These are phyloP conservation scores for Tenthredo notha DNA, from an alignment of 2,888 invertebrate genomes.

Conservation along the genomic window DNA sequence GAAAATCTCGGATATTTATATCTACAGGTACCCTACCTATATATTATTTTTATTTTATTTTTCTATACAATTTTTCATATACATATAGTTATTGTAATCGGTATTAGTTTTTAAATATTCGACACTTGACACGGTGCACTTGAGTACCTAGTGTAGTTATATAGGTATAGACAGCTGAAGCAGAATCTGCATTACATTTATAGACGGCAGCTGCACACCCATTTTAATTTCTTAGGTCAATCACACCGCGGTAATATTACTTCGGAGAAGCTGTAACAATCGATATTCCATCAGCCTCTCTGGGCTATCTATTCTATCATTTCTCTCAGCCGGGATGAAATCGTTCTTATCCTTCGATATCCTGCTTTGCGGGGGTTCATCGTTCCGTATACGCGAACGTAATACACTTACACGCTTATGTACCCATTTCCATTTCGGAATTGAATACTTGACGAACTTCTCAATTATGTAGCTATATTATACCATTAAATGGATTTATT, in stretches of 20 bases:
- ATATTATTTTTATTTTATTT: neutral
- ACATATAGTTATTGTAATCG: neutral
- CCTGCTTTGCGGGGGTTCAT: conserved; percentile 36
- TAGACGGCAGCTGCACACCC: neutral
- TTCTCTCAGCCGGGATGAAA: conserved; percentile 41
- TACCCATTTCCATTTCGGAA: conserved; percentile 1
- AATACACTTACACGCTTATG: neutral
- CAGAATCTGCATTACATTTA: neutral
- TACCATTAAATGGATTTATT: neutral
- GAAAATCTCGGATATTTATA: neutral
- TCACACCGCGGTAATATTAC: conserved; percentile 32
- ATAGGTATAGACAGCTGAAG: neutral
- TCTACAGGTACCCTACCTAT: neutral
- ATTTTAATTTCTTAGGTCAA: conserved; percentile 46
- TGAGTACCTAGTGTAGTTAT: neutral
- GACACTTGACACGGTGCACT: conserved; percentile 11
- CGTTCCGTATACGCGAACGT: neutral
- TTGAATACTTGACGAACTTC: conserved; percentile 27
- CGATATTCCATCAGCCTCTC: conserved; percentile 48
- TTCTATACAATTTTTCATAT: neutral
- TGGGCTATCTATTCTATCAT: conserved; percentile 36
- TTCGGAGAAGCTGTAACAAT: conserved; percentile 8
- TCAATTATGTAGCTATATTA: neutral
- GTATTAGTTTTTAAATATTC: neutral
- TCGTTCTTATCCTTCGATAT: conserved; percentile 41